phyloP scores from a whole-genome alignment of 2,888 invertebrate species.

The Argyresthia goedartella region DNA sequence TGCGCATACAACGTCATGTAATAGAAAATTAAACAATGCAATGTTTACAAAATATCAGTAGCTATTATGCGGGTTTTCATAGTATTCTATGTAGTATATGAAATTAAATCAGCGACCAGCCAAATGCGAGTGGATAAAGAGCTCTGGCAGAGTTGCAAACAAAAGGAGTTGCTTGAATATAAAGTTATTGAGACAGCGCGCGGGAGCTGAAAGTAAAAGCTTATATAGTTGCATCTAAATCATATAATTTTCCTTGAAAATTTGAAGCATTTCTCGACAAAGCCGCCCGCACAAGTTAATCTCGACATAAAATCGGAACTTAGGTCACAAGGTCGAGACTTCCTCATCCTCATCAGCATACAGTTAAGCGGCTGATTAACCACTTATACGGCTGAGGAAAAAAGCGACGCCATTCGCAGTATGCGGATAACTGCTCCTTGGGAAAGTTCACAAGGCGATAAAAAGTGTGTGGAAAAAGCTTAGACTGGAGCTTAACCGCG shows the following conservation, averaged over 20 bases:
- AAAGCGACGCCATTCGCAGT: conserved; percentile 19
- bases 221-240: conserved; percentile 14
- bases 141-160: conserved; percentile 20
- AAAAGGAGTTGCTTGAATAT: conserved; percentile 14
- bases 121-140: conserved; percentile 11
- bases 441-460: conserved; percentile 52
- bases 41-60: conserved; percentile 7
- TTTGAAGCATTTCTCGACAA: not conserved
- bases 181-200: conserved; percentile 11
- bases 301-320: not conserved
- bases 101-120: conserved; percentile 26
- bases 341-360: not conserved
- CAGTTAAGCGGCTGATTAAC: conserved; percentile 3
- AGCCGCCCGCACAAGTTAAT: not conserved
- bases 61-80: conserved; percentile 16
- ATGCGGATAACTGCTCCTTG: conserved; percentile 29
- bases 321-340: not conserved
- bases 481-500: conserved; percentile 34
- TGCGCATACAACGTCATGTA: not conserved
- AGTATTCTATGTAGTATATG: conserved; percentile 12
- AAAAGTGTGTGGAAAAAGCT: conserved; percentile 21
- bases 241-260: conserved; percentile 15
- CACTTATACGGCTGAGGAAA: conserved; percentile 14
- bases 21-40: not conserved
- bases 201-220: conserved; percentile 23